A percentile compares a stretch with the other conserved stretches of the same genome.
These are phyloP conservation scores for Cosmopolites sordidus DNA, from an alignment of 2,888 invertebrate genomes.

Conservation along the genomic window DNA sequence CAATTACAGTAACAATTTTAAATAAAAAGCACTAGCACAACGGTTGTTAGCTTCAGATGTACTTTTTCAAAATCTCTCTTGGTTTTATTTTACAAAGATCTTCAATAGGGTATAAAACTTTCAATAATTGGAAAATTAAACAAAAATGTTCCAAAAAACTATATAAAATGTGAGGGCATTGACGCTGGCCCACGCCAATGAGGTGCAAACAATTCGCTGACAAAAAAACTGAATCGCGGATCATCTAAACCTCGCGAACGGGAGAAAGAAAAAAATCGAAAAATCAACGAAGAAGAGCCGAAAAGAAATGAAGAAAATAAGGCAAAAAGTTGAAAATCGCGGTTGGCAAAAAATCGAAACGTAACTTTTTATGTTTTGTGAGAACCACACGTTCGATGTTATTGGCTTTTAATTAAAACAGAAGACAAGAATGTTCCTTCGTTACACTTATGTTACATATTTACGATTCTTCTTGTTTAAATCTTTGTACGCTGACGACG, in stretches of 20 bases:
- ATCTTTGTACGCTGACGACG: too few species aligned
- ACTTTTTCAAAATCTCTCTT: too few species aligned
- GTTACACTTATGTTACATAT: background rate
- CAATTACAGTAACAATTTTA: too few species aligned
- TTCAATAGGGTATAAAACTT: too few species aligned
- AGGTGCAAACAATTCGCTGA: conserved; percentile 12
- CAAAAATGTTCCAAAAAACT: too few species aligned
- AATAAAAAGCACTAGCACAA: too few species aligned
- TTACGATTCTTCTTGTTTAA: too few species aligned
- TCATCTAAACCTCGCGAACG: conserved; percentile 18
- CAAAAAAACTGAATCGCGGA: conserved; percentile 20
- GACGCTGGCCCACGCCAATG: conserved; percentile 13
- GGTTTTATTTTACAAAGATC: too few species aligned
- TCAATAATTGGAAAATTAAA: too few species aligned
- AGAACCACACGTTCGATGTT: conserved; percentile 17
- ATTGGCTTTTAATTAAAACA: conserved; percentile 3
- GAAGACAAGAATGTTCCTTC: background rate
- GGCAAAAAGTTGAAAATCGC: conserved; percentile 23
- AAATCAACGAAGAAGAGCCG: background rate
- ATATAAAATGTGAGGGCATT: too few species aligned
- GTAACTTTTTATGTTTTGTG: conserved; percentile 26
- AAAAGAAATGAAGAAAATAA: conserved; percentile 26
- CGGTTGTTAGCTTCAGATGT: too few species aligned
- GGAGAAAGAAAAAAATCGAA: background rate
- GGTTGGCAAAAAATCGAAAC: conserved; percentile 21